Conservation (phyloP, 1,140 invertebrate species). For the Anthonomus grandis region DNA sequence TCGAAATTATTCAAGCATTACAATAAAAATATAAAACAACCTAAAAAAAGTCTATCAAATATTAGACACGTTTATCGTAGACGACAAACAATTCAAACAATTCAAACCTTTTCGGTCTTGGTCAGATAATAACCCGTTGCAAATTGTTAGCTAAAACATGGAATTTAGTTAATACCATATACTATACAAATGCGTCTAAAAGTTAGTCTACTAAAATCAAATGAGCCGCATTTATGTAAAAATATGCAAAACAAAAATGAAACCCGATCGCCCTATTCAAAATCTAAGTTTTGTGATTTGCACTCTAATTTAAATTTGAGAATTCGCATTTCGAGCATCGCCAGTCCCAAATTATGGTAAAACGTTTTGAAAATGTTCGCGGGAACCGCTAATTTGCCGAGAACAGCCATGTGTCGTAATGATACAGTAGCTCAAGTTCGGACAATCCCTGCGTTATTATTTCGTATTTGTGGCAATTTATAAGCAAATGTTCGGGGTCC, state of each 20-base stretch:
- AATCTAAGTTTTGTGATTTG: conserved; percentile 12
- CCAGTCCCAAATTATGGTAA: conserved; percentile 28
- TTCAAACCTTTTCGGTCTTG: no score
- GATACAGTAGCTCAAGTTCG: conserved; percentile 28
- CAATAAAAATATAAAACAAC: no score
- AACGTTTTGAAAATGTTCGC: conserved; percentile 17
- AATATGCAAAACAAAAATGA: conserved; percentile 18
- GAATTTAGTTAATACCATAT: no score
- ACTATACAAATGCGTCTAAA: no score
- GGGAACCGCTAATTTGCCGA: conserved; percentile 29
- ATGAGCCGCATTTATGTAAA: conserved; percentile 7
- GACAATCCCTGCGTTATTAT: conserved; percentile 6
- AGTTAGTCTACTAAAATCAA: no score
- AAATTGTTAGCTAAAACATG: no score
- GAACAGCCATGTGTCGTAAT: conserved; percentile 31
- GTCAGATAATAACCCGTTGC: no score
- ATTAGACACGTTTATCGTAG: no score
- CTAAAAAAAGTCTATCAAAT: no score
- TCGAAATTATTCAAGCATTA: no score
- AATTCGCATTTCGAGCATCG: conserved; percentile 9
- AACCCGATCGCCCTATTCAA: conserved; percentile 7
- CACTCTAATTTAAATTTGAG: conserved; percentile 11
- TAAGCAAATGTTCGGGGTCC: conserved; percentile 14
- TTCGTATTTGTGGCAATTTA: conserved; percentile 18
- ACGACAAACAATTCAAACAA: no score